A percentile compares a stretch with the other conserved stretches of the same genome.
Conservation (phyloP, 30 jellyfish, hydroid and myxozoan species). For the Phacellophora camtschatica region DNA sequence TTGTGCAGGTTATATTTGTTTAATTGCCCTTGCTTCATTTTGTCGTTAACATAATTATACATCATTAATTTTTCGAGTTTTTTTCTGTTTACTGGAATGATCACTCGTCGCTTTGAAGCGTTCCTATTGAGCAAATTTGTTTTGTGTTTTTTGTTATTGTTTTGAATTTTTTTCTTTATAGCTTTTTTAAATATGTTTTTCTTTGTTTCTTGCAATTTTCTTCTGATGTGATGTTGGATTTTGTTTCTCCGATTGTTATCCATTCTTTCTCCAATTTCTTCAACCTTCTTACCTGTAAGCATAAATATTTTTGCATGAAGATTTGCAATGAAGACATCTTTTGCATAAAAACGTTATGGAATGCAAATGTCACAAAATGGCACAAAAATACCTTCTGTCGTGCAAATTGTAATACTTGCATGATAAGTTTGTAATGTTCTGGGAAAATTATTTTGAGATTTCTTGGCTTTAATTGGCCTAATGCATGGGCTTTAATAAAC, state of each 20-base stretch:
- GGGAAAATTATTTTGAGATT: too few relatives aligned
- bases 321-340: too few relatives aligned
- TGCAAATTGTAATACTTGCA: too few relatives aligned
- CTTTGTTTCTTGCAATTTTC: background rate
- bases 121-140: conserved; percentile 7
- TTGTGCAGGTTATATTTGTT: conserved; percentile 34
- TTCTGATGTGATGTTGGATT: background rate
- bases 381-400: too few relatives aligned
- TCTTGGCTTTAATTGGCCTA: too few relatives aligned
- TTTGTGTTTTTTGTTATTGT: background rate
- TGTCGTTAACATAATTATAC: conserved; percentile 57
- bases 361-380: too few relatives aligned
- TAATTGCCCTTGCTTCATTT: conserved; percentile 54
- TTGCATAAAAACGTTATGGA: too few relatives aligned
- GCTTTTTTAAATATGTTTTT: background rate
- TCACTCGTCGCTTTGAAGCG: conserved; percentile 67
- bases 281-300: conserved; percentile 60
- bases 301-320: too few relatives aligned
- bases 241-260: conserved; percentile 39
- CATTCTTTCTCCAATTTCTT: conserved; percentile 57
- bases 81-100: conserved; percentile 65
- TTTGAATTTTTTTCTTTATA: background rate
- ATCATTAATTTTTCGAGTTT: conserved; percentile 68
- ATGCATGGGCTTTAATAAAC: too few relatives aligned
- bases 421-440: too few relatives aligned